Conservation (phyloP, 2,113 vertebrate species). For the Stictonetta naevosa region DNA sequence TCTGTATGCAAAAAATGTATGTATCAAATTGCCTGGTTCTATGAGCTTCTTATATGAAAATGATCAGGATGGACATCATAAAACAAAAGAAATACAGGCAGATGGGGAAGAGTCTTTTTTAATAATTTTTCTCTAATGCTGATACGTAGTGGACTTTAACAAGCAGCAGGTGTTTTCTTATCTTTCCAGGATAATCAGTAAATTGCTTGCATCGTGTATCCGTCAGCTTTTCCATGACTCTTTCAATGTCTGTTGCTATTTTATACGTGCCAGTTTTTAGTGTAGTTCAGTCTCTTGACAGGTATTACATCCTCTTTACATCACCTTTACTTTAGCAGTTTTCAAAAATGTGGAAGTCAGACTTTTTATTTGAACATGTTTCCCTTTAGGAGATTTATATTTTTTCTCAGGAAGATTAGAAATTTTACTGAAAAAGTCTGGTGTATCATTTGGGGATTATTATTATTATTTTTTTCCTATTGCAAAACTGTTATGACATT, state of each 20-base stretch:
- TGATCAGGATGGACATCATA: background rate
- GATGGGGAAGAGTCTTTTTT: background rate
- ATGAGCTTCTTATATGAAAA: background rate
- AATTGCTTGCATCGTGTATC: background rate
- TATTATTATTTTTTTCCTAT: background rate
- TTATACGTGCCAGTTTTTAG: background rate
- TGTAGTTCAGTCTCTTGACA: background rate
- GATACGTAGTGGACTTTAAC: background rate
- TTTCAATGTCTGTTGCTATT: background rate
- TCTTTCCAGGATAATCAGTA: conserved; percentile 37
- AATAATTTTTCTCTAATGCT: background rate
- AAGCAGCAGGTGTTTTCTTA: conserved; percentile 37
- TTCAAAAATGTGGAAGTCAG: background rate
- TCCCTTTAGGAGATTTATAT: background rate
- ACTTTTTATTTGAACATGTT: background rate
- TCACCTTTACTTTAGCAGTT: background rate
- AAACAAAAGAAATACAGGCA: background rate
- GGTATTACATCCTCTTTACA: background rate
- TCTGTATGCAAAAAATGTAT: background rate
- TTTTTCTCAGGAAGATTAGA: background rate
- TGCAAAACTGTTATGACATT: background rate
- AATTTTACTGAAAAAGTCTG: background rate
- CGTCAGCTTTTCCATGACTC: background rate
- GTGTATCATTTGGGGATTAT: background rate
- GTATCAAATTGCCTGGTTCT: background rate